Conservation (phyloP, 2,888 invertebrate genomes). For the Zygaena filipendulae region DNA sequence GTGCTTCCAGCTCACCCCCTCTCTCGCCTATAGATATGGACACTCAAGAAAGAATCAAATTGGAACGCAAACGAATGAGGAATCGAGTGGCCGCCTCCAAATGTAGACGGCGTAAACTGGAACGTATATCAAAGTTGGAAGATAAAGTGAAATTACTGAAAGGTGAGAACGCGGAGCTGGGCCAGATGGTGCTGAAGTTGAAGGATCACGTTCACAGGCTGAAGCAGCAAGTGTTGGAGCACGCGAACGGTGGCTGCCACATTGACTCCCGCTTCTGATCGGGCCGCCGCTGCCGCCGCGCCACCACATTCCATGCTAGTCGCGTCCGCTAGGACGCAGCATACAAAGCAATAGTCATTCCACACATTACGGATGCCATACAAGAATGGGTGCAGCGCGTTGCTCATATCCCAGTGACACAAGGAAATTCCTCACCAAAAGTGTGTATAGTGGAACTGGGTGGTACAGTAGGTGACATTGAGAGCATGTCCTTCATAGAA, state of each 20-base stretch:
- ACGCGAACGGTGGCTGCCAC: slow-evolving; percentile 92
- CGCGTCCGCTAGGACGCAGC: slow-evolving; percentile 67
- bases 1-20: slow-evolving; percentile 77
- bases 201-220: slow-evolving; percentile 91
- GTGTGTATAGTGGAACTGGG: too few species aligned
- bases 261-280: slow-evolving; percentile 72
- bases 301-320: slow-evolving; percentile 68
- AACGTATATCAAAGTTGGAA: slow-evolving; percentile 94
- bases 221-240: slow-evolving; percentile 95
- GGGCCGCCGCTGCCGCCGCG: slow-evolving; percentile 33
- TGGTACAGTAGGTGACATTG: too few species aligned
- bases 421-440: too few species aligned
- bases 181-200: slow-evolving; percentile 83
- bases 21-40: slow-evolving; percentile 97
- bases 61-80: slow-evolving; percentile 94
- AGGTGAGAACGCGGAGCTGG: slow-evolving; percentile 88
- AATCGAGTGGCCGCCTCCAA: slow-evolving; percentile 98
- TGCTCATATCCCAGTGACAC: too few species aligned
- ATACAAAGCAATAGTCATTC: slow-evolving; percentile 71
- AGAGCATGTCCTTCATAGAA: too few species aligned
- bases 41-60: slow-evolving; percentile 92
- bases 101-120: slow-evolving; percentile 94
- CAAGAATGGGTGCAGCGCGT: too few species aligned
- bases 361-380: too few species aligned
- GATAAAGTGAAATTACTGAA: slow-evolving; percentile 93